Base-by-base conservation (phyloP, 2,797 vertebrate species). In the Pitangus sulphuratus region DNA sequence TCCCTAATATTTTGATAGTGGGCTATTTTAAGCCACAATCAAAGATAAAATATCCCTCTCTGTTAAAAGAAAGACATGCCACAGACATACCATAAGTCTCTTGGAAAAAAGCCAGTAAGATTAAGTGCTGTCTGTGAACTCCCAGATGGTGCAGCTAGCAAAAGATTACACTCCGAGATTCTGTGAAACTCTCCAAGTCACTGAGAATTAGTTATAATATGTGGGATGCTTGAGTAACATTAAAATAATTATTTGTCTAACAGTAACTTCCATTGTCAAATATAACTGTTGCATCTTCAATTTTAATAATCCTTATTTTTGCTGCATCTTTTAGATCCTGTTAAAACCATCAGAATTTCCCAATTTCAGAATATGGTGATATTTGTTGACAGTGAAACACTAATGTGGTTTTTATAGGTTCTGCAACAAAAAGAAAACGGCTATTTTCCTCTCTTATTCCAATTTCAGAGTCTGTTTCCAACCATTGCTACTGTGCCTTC, bases 121-220 rank as follows among this genome's bases (percentile, higher is more conserved):
- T 91, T 86, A 95, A 94, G 39, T 24, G 7, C 44, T 95, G 76
- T 93, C 83, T 96, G 60, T 85, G 69, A 51, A 30, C 47, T 94
- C 74, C 90, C 93, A 93, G 91, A 95, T 96, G 93, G 91, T 62
- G 24, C 91, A 95, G 80, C 70, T 94, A 54, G 69, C 77, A 65
- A 48, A 87, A 90, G 85, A 93, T 95, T 90, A 28, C 70, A 25
- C 80, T 72, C 86, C 12, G 26, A 90, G 72, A 60, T 93, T 84
- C 90, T 86, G 70, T 86, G 77, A 94, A 95, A 61, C 77, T 70
- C 57, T 87, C 31, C 20, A 33, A 68, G 91, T 86, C 5, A 1
- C 74, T 26, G 22, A 83, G 64, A 80, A 95, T 84, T 71, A 89
- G 48, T 91, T 92, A 71, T 30, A 75, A 47, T 80, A 81, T 65